Evolutionary conservation across 2,113 vertebrate species (phyloP).

Genomic region (Tragelaphus buxtoni): DNA sequence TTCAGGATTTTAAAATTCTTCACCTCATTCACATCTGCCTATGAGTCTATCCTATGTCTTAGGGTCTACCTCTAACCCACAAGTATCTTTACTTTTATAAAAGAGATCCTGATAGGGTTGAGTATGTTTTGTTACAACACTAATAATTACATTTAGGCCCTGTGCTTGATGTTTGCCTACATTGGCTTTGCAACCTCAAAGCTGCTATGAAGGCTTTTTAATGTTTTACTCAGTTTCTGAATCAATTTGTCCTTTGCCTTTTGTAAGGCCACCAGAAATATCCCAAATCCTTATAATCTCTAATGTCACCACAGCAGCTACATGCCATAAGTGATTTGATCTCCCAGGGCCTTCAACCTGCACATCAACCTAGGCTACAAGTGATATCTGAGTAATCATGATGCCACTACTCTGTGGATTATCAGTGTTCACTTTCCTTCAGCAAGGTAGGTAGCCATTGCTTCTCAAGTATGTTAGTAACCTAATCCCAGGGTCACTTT

Average conservation of each 20-base stretch:
- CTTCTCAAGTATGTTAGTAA: not conserved
- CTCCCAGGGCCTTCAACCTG: not conserved
- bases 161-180: not conserved
- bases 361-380: not conserved
- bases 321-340: not conserved
- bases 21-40: not conserved
- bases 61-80: not conserved
- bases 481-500: not conserved
- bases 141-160: not conserved
- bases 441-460: not conserved
- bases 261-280: not conserved
- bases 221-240: not conserved
- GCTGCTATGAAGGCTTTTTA: not conserved
- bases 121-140: not conserved
- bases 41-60: not conserved
- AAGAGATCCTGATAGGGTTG: not conserved
- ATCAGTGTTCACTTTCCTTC: not conserved
- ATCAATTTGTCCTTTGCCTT: not conserved
- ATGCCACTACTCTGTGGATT: not conserved
- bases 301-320: not conserved
- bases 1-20: not conserved
- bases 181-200: not conserved
- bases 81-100: not conserved
- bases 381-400: not conserved
- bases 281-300: not conserved